Conservation (phyloP, 1,140 invertebrate species). For the Atta colombica region DNA sequence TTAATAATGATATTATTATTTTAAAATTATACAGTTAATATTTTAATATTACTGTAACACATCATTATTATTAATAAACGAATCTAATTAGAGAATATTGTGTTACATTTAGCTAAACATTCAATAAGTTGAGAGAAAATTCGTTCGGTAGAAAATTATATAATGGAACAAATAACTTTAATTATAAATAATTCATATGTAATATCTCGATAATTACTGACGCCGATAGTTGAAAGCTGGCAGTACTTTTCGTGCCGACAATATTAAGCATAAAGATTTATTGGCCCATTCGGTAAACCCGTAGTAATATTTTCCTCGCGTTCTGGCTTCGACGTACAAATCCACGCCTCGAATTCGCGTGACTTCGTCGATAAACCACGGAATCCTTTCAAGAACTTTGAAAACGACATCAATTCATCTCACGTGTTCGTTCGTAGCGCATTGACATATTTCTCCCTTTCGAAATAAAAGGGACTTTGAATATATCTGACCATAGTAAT, state of each 20-base stretch:
- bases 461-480: slow-evolving; percentile 34
- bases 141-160: not conserved
- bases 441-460: slow-evolving; percentile 14
- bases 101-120: not conserved
- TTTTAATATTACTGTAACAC: not conserved
- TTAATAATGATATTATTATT: not conserved
- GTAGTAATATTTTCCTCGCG: slow-evolving; percentile 33
- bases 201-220: slow-evolving; percentile 38
- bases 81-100: not conserved
- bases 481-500: not conserved
- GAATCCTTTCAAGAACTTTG: slow-evolving; percentile 63
- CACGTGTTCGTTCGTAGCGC: slow-evolving; percentile 40
- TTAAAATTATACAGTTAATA: not conserved
- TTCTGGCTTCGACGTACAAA: slow-evolving; percentile 51
- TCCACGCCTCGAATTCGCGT: slow-evolving; percentile 75
- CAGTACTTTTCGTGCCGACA: not conserved
- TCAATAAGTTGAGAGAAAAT: not conserved
- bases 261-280: slow-evolving; percentile 35
- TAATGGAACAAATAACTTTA: not conserved
- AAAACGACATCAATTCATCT: slow-evolving; percentile 72
- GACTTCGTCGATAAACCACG: slow-evolving; percentile 69
- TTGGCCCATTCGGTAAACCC: slow-evolving; percentile 35
- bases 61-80: not conserved
- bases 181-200: not conserved
- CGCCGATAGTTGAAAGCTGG: not conserved